phyloP scores from a whole-genome alignment of 2,113 vertebrate genomes.

The Daubentonia madagascariensis region DNA sequence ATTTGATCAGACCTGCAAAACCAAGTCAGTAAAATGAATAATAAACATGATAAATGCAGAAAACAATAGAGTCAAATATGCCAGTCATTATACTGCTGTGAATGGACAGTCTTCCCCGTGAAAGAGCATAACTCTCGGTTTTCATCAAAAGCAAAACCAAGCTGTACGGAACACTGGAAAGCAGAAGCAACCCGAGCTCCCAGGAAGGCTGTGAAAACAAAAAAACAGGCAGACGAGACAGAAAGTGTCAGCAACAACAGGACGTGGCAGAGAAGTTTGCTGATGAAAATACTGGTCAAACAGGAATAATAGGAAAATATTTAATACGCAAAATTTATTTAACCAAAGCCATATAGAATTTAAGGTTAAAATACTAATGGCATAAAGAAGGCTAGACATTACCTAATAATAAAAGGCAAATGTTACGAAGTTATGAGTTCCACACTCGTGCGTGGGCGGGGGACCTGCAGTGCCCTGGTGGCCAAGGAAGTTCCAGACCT shows the following conservation, averaged over 20 bases:
- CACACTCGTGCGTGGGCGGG: accelerated
- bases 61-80: accelerated
- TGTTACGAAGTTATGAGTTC: accelerated
- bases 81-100: accelerated
- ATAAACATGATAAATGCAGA: accelerated
- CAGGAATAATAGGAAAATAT: accelerated
- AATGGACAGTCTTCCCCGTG: accelerated
- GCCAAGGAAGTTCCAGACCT: background rate
- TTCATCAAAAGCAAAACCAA: background rate
- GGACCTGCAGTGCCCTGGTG: accelerated
- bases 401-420: accelerated
- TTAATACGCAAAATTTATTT: accelerated
- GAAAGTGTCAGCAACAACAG: accelerated
- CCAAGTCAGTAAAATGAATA: accelerated
- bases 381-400: accelerated
- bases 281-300: accelerated
- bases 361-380: accelerated
- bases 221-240: accelerated
- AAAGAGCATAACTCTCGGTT: accelerated
- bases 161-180: accelerated
- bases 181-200: accelerated
- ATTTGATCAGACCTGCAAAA: background rate
- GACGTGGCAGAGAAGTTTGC: accelerated
- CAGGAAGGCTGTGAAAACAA: accelerated
- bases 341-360: accelerated